These are phyloP conservation scores for Carassius auratus DNA, from an alignment of 2,113 vertebrate genomes.

Conservation along the genomic window DNA sequence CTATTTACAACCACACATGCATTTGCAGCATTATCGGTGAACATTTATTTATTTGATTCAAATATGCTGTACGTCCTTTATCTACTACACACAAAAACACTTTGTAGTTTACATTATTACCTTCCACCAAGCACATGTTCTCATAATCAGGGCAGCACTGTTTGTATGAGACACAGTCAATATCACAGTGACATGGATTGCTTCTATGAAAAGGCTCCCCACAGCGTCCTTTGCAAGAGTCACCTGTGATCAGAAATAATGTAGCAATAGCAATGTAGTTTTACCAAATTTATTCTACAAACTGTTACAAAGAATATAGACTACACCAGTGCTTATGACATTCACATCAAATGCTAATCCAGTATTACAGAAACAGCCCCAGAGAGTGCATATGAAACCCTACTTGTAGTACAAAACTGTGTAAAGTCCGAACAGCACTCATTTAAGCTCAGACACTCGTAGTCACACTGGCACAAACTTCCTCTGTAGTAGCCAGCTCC, in stretches of 20 bases:
- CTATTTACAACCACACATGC: background rate
- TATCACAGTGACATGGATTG: constrained; percentile 85
- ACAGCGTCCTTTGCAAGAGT: constrained; percentile 90
- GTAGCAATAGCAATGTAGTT: background rate
- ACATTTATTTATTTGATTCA: background rate
- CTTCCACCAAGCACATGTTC: constrained; percentile 72
- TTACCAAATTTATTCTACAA: background rate
- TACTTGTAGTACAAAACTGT: constrained; percentile 84
- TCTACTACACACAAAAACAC: background rate
- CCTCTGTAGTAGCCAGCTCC: constrained; percentile 86
- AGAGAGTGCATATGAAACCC: constrained; percentile 50
- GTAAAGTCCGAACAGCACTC: constrained; percentile 93
- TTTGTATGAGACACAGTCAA: constrained; percentile 74
- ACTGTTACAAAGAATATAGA: background rate
- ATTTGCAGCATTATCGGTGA: background rate
- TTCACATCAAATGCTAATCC: background rate
- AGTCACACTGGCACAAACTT: constrained; percentile 90
- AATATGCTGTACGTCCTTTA: background rate
- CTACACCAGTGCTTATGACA: background rate
- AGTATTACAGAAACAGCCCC: background rate
- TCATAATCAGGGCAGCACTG: constrained; percentile 88
- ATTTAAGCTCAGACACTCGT: constrained; percentile 82
- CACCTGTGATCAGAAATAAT: constrained; percentile 67
- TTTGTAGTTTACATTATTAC: constrained; percentile 70
- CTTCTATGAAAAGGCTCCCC: constrained; percentile 85